Base-by-base conservation (phyloP, 2,888 invertebrate species). In the Drymonia ruficornis region DNA sequence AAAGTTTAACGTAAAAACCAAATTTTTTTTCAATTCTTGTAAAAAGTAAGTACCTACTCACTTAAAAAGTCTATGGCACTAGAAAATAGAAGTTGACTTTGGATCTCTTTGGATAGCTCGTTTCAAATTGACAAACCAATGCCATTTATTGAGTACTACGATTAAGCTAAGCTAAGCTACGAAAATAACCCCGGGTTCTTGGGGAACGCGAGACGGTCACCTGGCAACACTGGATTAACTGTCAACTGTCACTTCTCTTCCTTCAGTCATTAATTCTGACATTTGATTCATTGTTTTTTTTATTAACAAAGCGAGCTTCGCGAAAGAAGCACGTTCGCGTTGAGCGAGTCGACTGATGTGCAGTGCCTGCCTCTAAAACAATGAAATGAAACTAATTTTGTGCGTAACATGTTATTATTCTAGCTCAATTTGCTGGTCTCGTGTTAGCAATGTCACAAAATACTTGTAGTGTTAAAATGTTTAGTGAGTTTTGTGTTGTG, bases 391-490 rank as follows among this genome's bases (percentile, higher is more conserved):
- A 72, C 62, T 64, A 64, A 63, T 63, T 61, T 69, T 62, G 59
- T 60, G 60, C 59, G 51, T 57, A 69, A 70, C 55, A 65, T 67
- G 58, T 55, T 63, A 56, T 43, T 67, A 56, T 60, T 54, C 50
- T 70, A 61, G 58, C 61, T 67, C 36, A 23, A 16, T 59, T 59
- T 50, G 60, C 49, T 65, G 59, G 55, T 47, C 46, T 64, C 38
- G 53, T 65, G 59, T 65, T 60, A 76, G 56, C 53, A 54, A 80
- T 81, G 80, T 75, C 67, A 59, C 71, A 63, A 74, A 74, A 61
- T 70, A 73, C 67, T 70, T 69, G 61, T 59, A 64, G 81, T 84
- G 81, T 70, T 73, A 89, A 80, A 84, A 89, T 90, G 90, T 84
- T 80, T 57, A 65, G 77, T 80, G 79, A 81, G 76, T 70, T 77